Evolutionary conservation across 2,113 vertebrate genomes (phyloP), one percentile per base, ranked within the genome.

Genomic region (Paramormyrops kingsleyae): DNA sequence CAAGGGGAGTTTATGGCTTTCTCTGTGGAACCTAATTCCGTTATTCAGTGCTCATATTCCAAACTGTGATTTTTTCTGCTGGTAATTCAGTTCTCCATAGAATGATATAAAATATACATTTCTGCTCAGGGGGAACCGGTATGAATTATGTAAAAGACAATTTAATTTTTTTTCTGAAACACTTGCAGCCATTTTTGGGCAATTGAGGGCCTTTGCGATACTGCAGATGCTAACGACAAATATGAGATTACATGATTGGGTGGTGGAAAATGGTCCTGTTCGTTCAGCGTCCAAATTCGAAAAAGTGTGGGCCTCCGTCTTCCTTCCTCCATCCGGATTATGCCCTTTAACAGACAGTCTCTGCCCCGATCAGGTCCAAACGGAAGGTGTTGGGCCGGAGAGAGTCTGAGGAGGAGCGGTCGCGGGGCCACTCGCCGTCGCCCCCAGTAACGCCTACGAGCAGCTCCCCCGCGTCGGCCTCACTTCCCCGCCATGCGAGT

Each of bases 321-420:
- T 46, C 4, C 66, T 87, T 90, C 27, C 44, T 27, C 17, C 39
- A 4, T 83, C 42, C 5, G 27, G 21, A 15, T 49, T 7, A 7
- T 1, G 47, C 49, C 66, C 10, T 88, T 56, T 35, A 21, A 8
- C 3, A 90, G 89, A 39, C 27, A 17, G 46, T 15, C 46, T 24
- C 62, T 85, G 86, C 5, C 46, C 31, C 90, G 92, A 93, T 62
- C 93, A 99, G 98, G 96, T 99, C 98, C 90, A 99, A 99, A 95
- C 96, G 98, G 92, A 99, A 99, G 95, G 96, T 99, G 91, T 96
- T 99, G 93, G 98, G 98, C 91, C 97, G 98, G 62, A 98, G 94
- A 92, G 98, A 99, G 91, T 99, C 98, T 0, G 98, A 99, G 0
- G 99, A 99, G 0, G 98, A 99, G 5, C 97, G 95, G 44, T 87